Conservation (phyloP, 2,113 vertebrate genomes). For the Phylloscopus whistleri region DNA sequence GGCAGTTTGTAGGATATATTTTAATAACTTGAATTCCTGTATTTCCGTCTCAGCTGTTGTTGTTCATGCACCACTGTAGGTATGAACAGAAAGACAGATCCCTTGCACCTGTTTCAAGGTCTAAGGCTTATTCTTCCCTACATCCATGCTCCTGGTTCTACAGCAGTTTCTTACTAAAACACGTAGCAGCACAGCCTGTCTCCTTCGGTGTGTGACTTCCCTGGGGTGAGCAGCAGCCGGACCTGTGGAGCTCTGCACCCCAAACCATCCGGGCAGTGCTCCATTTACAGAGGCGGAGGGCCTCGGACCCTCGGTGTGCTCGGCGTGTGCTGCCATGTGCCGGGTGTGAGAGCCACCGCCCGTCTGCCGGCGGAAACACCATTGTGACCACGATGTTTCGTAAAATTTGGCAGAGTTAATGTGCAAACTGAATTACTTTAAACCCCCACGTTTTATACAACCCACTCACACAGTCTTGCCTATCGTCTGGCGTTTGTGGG, state of each 20-base stretch:
- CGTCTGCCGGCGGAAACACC: rapidly evolving
- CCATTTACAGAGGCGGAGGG: rapidly evolving
- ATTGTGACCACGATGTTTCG: neutral
- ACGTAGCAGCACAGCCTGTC: rapidly evolving
- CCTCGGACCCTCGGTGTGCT: rapidly evolving
- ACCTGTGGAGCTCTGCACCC: neutral
- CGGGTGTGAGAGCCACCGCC: rapidly evolving
- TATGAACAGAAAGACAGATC: rapidly evolving
- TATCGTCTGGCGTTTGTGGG: neutral
- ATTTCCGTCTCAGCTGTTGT: rapidly evolving
- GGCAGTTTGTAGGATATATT: neutral
- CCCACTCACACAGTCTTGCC: neutral
- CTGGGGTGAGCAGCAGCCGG: neutral
- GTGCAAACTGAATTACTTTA: neutral
- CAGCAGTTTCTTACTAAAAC: no score
- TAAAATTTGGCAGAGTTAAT: neutral
- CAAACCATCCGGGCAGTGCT: neutral
- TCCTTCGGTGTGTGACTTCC: neutral
- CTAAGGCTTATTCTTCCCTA: neutral
- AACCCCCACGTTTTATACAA: neutral
- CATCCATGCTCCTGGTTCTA: neutral
- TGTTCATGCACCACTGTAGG: neutral
- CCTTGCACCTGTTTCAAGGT: no score
- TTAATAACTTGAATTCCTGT: neutral
- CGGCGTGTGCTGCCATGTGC: rapidly evolving